Evolutionary conservation across 1,140 invertebrate genomes (phyloP).

Genomic region (Agrypnia vestita): DNA sequence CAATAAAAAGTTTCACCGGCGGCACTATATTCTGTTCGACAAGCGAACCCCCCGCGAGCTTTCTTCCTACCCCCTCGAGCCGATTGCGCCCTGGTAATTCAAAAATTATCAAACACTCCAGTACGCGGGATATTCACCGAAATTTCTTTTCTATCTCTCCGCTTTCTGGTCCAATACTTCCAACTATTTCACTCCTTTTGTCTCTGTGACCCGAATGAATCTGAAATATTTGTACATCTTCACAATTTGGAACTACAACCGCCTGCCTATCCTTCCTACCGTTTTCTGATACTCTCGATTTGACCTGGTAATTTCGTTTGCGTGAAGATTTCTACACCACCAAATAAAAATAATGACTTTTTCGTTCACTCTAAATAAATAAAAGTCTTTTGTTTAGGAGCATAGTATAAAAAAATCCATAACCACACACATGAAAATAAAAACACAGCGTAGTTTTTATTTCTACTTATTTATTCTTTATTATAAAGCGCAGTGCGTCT

Average conservation of each 20-base stretch:
- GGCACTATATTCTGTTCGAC: conserved; percentile 62
- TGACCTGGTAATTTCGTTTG: neutral
- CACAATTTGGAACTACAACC: neutral
- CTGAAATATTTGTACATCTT: too few species aligned
- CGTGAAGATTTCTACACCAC: neutral
- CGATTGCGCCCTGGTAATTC: conserved; percentile 22
- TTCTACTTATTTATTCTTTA: too few species aligned
- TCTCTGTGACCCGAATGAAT: neutral
- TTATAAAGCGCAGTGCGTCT: too few species aligned
- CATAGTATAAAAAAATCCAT: too few species aligned
- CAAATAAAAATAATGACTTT: neutral
- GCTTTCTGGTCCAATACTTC: neutral
- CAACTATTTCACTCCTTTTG: neutral
- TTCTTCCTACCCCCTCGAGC: conserved; percentile 9
- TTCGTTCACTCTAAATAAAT: neutral
- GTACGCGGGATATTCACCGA: conserved; percentile 1
- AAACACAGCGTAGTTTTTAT: too few species aligned
- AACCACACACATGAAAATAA: too few species aligned
- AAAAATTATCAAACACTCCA: conserved; percentile 36
- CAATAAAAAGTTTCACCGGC: conserved; percentile 62
- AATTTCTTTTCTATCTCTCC: conserved; percentile 10
- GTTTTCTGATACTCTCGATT: neutral
- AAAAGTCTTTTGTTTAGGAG: too few species aligned
- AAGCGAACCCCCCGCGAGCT: conserved; percentile 51
- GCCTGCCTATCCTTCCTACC: neutral